A percentile compares a stretch with the other conserved stretches of the same genome.
These are phyloP conservation scores for Myotis davidii DNA, from an alignment of 2,113 vertebrate genomes.

Conservation along the genomic window DNA sequence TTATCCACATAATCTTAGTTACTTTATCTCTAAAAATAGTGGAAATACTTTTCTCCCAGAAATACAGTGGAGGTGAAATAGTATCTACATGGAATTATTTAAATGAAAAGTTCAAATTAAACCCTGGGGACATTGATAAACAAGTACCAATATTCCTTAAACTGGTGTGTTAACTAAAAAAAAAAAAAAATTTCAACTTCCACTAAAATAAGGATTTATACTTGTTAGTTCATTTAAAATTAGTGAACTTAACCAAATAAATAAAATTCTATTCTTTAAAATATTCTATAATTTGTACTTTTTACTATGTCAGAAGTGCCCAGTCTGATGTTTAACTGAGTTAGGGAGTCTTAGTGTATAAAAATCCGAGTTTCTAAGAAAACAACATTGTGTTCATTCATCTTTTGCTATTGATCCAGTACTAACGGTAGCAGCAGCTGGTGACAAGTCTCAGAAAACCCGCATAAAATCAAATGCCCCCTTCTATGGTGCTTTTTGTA, in stretches of 20 bases:
- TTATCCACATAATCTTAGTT: background rate
- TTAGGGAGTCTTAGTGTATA: background rate
- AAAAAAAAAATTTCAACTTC: background rate
- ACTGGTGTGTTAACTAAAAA: background rate
- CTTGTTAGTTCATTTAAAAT: conserved; percentile 37
- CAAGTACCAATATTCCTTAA: background rate
- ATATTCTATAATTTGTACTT: background rate
- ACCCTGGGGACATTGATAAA: background rate
- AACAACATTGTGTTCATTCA: background rate
- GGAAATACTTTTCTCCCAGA: background rate
- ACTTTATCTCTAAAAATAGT: conserved; percentile 34
- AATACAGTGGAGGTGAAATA: background rate
- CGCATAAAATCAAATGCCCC: background rate
- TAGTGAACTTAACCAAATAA: background rate
- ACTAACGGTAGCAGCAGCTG: background rate
- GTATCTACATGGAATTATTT: background rate
- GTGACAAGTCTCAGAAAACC: background rate
- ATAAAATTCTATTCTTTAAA: background rate
- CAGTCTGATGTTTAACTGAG: background rate
- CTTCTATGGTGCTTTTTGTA: background rate
- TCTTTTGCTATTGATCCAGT: conserved; percentile 13
- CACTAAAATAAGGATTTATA: background rate
- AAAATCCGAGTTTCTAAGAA: background rate
- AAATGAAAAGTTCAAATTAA: background rate
- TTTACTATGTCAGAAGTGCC: background rate